A percentile compares a stretch with the other conserved stretches of the same genome.
These are phyloP conservation scores for Rhynchophorus ferrugineus DNA, from an alignment of 1,140 invertebrate species.

Conservation along the genomic window DNA sequence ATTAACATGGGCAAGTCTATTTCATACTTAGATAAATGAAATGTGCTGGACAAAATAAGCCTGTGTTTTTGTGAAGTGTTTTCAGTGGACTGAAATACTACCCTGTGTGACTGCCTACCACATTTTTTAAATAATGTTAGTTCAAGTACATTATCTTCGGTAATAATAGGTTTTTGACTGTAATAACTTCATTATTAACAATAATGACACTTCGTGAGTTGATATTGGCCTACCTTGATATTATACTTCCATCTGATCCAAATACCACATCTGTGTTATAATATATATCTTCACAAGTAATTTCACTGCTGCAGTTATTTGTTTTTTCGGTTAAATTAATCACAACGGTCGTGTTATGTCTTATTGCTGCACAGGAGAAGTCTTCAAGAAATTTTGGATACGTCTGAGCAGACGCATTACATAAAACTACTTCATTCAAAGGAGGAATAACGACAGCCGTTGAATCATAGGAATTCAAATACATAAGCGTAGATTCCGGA, in stretches of 20 bases:
- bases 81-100: no score
- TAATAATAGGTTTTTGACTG: no score
- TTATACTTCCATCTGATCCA: neutral
- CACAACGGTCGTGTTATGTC: neutral
- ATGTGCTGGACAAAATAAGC: no score
- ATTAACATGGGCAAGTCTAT: no score
- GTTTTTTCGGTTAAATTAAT: neutral
- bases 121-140: no score
- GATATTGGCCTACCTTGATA: neutral
- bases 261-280: neutral
- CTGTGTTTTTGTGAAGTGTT: no score
- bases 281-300: neutral
- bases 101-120: no score
- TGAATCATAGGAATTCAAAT: neutral
- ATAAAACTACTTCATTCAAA: neutral
- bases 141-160: no score
- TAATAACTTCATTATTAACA: no score
- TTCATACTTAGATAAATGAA: no score
- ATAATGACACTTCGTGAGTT: no score
- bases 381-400: neutral
- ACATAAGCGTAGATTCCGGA: neutral
- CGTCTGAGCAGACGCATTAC: neutral
- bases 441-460: neutral
- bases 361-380: neutral
- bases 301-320: neutral